These are phyloP conservation scores for Atethmia centrago DNA, from an alignment of 2,888 invertebrate genomes.

Conservation along the genomic window DNA sequence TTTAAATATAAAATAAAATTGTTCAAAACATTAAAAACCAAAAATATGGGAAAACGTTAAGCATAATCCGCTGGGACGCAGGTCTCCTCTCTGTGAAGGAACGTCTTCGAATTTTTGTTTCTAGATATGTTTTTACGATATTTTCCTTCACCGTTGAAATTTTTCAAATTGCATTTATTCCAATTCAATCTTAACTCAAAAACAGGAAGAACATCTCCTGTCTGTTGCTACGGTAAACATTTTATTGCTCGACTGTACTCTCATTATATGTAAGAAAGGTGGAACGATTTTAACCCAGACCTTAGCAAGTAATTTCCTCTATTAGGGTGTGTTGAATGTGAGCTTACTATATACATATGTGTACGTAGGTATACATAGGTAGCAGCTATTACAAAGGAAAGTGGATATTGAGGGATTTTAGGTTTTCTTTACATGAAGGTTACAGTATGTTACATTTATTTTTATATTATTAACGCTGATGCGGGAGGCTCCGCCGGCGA, in stretches of 20 bases:
- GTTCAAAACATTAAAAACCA: neutral
- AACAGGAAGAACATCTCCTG: neutral
- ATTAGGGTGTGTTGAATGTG: slow-evolving; percentile 33
- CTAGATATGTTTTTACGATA: neutral
- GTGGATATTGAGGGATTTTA: neutral
- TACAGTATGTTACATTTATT: too few relatives aligned
- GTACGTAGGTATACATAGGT: neutral
- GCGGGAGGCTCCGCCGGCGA: too few relatives aligned
- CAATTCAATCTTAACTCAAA: neutral
- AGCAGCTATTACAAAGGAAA: slow-evolving; percentile 9
- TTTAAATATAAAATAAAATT: neutral
- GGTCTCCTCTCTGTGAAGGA: neutral
- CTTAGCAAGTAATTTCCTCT: slow-evolving; percentile 36
- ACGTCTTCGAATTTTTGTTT: neutral
- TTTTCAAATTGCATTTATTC: neutral
- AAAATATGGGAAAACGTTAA: neutral
- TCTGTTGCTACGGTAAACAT: neutral
- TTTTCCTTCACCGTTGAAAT: neutral
- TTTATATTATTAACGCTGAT: too few relatives aligned
- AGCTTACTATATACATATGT: neutral
- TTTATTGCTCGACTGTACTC: slow-evolving; percentile 3
- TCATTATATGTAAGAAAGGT: slow-evolving; percentile 23
- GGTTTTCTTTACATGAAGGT: neutral
- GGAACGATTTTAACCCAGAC: slow-evolving; percentile 42
- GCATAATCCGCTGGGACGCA: neutral